Percentiles rank a stretch among this genome's conserved stretches.
Evolutionary conservation across 2,797 vertebrate genomes (phyloP).

Genomic region (Pempheris klunzingeri): DNA sequence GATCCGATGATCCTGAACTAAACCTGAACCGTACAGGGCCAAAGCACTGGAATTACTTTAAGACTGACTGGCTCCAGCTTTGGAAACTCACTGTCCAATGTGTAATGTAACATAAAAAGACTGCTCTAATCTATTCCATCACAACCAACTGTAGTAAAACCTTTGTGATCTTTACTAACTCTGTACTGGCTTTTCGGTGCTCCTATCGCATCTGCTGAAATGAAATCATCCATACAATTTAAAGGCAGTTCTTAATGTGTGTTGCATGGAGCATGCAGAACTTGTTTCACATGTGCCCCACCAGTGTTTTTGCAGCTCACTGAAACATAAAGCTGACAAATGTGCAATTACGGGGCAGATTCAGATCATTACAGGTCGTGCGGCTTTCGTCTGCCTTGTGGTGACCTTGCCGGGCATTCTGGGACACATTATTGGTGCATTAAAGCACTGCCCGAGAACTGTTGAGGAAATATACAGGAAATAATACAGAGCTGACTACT

Average conservation of each 20-base stretch:
- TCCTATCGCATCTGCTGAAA: neutral
- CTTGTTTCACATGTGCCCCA: neutral
- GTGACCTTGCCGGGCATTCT: slow-evolving; percentile 52
- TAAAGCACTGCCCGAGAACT: slow-evolving; percentile 44
- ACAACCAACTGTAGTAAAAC: neutral
- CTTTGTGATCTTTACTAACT: neutral
- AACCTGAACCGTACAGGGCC: neutral
- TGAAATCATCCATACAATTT: neutral
- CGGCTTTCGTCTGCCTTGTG: slow-evolving; percentile 7
- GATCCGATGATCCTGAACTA: neutral
- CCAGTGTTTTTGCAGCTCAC: slow-evolving; percentile 1
- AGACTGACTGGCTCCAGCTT: neutral
- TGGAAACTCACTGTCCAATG: neutral
- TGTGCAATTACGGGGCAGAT: slow-evolving; percentile 28
- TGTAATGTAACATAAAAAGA: neutral
- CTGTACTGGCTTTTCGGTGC: neutral
- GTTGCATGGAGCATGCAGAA: neutral
- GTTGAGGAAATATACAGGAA: slow-evolving; percentile 51
- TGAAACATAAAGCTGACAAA: slow-evolving; percentile 22
- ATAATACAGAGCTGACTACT: slow-evolving; percentile 46
- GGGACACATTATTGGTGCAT: slow-evolving; percentile 40
- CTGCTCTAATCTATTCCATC: neutral
- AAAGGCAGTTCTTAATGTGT: neutral
- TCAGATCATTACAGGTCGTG: slow-evolving; percentile 38
- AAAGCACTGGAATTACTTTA: neutral